Percentiles rank a stretch among this genome's conserved stretches.
Evolutionary conservation across 2,888 invertebrate genomes (phyloP).

Genomic region (Hydroisotoma schaefferi): DNA sequence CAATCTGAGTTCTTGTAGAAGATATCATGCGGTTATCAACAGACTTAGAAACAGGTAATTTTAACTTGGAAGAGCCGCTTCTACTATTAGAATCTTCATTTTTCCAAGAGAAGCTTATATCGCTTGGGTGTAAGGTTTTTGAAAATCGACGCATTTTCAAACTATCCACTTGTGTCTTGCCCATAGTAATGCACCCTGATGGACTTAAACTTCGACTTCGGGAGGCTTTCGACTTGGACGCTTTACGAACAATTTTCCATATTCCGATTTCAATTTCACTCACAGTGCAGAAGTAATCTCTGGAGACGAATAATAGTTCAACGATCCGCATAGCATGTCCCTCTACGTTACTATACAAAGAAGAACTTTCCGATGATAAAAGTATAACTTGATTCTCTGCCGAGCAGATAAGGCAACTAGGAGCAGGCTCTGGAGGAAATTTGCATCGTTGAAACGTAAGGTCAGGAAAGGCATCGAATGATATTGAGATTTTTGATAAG

Average conservation of each 20-base stretch:
- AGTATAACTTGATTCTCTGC: constrained; percentile 41
- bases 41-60: constrained; percentile 34
- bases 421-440: constrained; percentile 30
- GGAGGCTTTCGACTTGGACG: constrained; percentile 23
- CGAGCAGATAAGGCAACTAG: constrained; percentile 33
- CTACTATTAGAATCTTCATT: not conserved
- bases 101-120: constrained; percentile 6
- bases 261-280: constrained; percentile 45
- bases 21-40: constrained; percentile 20
- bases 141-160: not conserved
- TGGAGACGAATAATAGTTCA: constrained; percentile 27
- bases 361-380: constrained; percentile 26
- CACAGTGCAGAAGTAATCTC: constrained; percentile 35
- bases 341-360: constrained; percentile 30
- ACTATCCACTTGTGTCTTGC: not conserved
- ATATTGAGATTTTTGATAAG: constrained; percentile 35
- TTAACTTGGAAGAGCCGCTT: constrained; percentile 4
- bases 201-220: constrained; percentile 38
- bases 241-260: constrained; percentile 35
- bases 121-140: constrained; percentile 13
- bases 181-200: constrained; percentile 12
- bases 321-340: constrained; percentile 43
- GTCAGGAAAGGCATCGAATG: constrained; percentile 25
- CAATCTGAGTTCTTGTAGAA: constrained; percentile 21
- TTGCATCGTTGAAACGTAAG: constrained; percentile 32